phyloP scores from a whole-genome alignment of 2,113 vertebrate species.

The Laticauda laticaudata region DNA sequence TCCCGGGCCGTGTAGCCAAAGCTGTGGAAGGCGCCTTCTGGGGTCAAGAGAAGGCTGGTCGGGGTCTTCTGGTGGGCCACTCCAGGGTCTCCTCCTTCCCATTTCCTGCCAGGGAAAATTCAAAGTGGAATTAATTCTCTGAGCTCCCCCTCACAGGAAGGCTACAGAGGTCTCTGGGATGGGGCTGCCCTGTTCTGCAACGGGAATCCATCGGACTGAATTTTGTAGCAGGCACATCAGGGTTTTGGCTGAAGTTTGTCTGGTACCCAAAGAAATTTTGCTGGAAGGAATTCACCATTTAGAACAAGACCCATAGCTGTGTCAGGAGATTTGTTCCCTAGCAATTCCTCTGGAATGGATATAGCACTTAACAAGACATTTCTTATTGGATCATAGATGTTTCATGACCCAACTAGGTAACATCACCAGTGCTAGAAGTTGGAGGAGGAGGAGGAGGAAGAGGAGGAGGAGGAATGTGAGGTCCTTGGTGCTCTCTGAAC shows the following conservation, averaged over 20 bases:
- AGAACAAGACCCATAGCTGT: not conserved
- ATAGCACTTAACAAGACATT: too few species aligned
- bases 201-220: not conserved
- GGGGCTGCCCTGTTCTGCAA: not conserved
- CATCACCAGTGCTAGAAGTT: too few species aligned
- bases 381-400: too few species aligned
- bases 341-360: too few species aligned
- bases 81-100: constrained; percentile 94
- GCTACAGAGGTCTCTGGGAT: not conserved
- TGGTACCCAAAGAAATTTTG: not conserved
- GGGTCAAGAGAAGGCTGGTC: constrained; percentile 90
- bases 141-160: not conserved
- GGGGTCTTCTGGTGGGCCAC: constrained; percentile 98
- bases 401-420: too few species aligned
- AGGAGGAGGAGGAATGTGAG: too few species aligned
- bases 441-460: too few species aligned
- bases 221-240: not conserved
- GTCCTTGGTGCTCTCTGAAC: too few species aligned
- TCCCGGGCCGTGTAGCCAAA: constrained; percentile 93
- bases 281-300: not conserved
- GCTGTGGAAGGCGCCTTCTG: constrained; percentile 89
- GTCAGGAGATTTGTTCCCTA: too few species aligned
- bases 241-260: not conserved
- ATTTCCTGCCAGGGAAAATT: constrained; percentile 77
- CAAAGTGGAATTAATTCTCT: not conserved